phyloP scores from a whole-genome alignment of 2,888 invertebrate species.

The Clistopyga incitator region DNA sequence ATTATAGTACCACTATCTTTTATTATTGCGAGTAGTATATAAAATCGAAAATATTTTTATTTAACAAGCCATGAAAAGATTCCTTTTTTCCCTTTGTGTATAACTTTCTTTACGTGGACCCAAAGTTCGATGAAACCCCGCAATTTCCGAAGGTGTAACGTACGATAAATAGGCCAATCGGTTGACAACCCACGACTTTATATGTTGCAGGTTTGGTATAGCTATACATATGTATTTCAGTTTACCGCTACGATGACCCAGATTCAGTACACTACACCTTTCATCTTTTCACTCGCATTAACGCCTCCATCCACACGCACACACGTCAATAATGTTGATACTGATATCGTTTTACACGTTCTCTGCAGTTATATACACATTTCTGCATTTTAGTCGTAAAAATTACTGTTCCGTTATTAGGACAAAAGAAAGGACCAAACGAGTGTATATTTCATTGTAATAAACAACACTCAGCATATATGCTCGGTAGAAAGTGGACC shows the following conservation, averaged over 20 bases:
- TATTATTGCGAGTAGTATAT: too few species aligned
- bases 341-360: not conserved
- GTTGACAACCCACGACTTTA: constrained; percentile 67
- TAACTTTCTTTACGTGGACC: not conserved
- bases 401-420: constrained; percentile 1
- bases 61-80: not conserved
- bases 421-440: constrained; percentile 6
- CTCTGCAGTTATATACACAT: not conserved
- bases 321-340: not conserved
- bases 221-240: constrained; percentile 53
- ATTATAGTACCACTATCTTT: too few species aligned
- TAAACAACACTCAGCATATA: constrained; percentile 6
- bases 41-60: not conserved
- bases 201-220: constrained; percentile 8
- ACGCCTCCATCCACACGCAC: not conserved
- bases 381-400: not conserved
- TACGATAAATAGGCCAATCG: constrained; percentile 72
- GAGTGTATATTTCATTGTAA: constrained; percentile 19
- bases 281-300: constrained; percentile 44
- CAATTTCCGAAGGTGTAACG: constrained; percentile 29
- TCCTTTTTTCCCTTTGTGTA: not conserved
- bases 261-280: constrained; percentile 44
- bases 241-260: constrained; percentile 70
- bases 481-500: constrained; percentile 49
- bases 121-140: not conserved